These are phyloP conservation scores for Antitype chi DNA, from an alignment of 2,888 invertebrate genomes.

Conservation along the genomic window DNA sequence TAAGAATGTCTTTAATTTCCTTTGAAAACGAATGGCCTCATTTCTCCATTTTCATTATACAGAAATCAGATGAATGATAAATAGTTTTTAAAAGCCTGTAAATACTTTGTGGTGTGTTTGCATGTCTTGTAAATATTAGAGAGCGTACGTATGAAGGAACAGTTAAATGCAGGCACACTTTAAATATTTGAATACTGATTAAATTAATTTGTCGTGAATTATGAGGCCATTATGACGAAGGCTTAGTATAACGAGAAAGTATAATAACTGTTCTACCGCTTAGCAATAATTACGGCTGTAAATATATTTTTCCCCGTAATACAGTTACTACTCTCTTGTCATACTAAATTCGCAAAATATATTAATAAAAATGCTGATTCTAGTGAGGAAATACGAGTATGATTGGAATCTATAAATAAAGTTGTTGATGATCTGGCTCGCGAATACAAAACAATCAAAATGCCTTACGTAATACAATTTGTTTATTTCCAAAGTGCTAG, in stretches of 20 bases:
- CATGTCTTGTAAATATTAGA: conserved; percentile 51
- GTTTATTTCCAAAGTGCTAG: conserved; percentile 33
- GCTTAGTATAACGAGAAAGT: conserved; percentile 56
- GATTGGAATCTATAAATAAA: conserved; percentile 48
- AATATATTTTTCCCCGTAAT: conserved; percentile 6
- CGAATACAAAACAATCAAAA: conserved; percentile 41
- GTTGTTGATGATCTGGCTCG: conserved; percentile 23
- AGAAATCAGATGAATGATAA: conserved; percentile 31
- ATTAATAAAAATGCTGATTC: conserved; percentile 43
- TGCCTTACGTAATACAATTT: conserved; percentile 49
- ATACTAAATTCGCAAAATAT: conserved; percentile 35
- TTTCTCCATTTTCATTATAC: conserved; percentile 31
- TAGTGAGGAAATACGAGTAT: conserved; percentile 48
- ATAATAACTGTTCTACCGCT: conserved; percentile 34
- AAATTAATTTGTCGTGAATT: conserved; percentile 49
- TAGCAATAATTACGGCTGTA: conserved; percentile 22
- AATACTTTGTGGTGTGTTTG: conserved; percentile 43
- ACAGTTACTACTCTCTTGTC: conserved; percentile 49
- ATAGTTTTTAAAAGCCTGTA: conserved; percentile 33
- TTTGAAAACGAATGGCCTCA: conserved; percentile 45
- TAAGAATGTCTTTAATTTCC: conserved; percentile 44
- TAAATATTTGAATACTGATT: conserved; percentile 57
- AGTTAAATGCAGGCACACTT: conserved; percentile 37
- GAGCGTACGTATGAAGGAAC: conserved; percentile 19
- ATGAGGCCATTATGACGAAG: conserved; percentile 59